Percentiles rank a stretch among this genome's conserved stretches.
Evolutionary conservation across 2,113 vertebrate genomes (phyloP).

Genomic region (Antennarius striatus): DNA sequence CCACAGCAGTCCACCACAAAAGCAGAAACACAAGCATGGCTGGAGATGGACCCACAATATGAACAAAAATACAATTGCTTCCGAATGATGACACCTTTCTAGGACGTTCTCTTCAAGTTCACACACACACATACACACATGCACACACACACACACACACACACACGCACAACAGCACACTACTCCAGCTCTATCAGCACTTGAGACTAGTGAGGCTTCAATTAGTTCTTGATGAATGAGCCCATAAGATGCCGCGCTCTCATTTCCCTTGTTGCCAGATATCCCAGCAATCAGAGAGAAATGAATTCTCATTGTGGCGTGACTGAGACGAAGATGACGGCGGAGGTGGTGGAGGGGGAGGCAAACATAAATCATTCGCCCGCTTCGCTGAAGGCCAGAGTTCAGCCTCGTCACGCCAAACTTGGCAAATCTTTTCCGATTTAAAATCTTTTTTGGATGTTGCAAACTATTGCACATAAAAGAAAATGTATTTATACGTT

Average conservation of each 20-base stretch:
- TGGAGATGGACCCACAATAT: constrained; percentile 6
- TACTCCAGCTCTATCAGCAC: constrained; percentile 93
- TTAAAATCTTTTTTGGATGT: constrained; percentile 1
- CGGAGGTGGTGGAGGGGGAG: constrained; percentile 19
- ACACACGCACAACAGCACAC: constrained; percentile 60
- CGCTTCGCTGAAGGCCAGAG: constrained; percentile 45
- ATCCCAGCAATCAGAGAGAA: constrained; percentile 91
- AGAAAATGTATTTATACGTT: constrained; percentile 2
- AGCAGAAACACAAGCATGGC: constrained; percentile 16
- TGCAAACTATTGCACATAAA: constrained; percentile 13
- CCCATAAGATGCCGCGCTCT: constrained; percentile 93
- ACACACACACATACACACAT: constrained; percentile 28
- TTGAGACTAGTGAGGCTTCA: constrained; percentile 96
- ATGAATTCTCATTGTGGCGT: constrained; percentile 73
- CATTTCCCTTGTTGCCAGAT: constrained; percentile 93
- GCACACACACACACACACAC: constrained; percentile 27
- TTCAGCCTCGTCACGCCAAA: constrained; percentile 44
- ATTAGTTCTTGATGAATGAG: constrained; percentile 99
- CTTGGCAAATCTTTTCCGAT: constrained; percentile 11
- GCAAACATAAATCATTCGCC: constrained; percentile 58
- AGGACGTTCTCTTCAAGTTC: constrained; percentile 9
- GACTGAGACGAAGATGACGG: constrained; percentile 67
- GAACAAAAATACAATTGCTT: constrained; percentile 7
- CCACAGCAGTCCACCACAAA: constrained; percentile 27
- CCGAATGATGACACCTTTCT: constrained; percentile 9